Evolutionary conservation across 2,113 vertebrate species (phyloP).

Genomic region (Anguilla japonica): DNA sequence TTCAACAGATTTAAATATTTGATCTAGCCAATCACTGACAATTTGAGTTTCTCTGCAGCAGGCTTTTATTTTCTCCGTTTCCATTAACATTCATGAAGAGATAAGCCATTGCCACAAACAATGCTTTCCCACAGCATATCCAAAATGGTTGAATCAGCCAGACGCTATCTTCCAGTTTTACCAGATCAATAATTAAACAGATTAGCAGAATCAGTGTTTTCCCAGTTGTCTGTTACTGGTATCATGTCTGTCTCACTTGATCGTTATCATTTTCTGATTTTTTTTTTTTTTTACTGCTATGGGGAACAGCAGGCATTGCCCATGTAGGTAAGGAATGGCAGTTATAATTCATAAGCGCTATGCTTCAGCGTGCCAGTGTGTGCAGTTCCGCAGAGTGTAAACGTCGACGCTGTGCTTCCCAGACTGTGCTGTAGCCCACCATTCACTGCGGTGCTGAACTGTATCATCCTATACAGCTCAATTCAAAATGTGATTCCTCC

Average conservation of each 20-base stretch:
- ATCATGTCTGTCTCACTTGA: not conserved
- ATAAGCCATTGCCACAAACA: slow-evolving; percentile 3
- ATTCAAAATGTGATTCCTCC: not conserved
- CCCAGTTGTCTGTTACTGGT: slow-evolving; percentile 5
- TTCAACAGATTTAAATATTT: not conserved
- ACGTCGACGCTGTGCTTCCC: not conserved
- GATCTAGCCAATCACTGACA: not conserved
- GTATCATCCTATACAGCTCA: not conserved
- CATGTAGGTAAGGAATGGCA: not conserved
- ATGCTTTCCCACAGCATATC: not conserved
- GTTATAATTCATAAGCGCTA: slow-evolving; percentile 6
- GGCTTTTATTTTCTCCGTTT: not conserved
- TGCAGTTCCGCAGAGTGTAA: not conserved
- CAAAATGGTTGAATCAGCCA: slow-evolving; percentile 5
- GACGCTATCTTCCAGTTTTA: not conserved
- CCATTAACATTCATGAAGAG: not conserved
- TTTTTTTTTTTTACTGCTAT: not conserved
- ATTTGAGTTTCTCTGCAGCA: not conserved
- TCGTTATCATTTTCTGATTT: not conserved
- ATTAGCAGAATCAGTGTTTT: slow-evolving; percentile 7
- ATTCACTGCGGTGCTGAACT: not conserved
- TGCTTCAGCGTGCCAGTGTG: not conserved
- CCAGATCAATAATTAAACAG: slow-evolving; percentile 24
- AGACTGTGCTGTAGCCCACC: not conserved
- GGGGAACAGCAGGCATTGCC: not conserved